These are phyloP conservation scores for Mus spicilegus DNA, from an alignment of 2,113 vertebrate species.

Conservation along the genomic window DNA sequence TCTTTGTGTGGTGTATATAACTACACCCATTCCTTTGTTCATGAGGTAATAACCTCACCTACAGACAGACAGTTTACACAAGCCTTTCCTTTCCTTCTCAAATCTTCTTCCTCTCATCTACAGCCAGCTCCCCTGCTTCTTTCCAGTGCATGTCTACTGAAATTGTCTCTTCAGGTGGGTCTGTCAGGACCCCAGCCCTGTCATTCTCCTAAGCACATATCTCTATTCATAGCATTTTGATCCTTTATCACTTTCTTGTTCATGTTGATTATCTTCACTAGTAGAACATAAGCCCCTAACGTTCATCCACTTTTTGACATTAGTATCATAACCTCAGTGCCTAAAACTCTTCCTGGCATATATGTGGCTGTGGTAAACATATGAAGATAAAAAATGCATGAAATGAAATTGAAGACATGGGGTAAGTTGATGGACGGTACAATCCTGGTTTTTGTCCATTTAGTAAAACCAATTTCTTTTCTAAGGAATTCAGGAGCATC, in stretches of 20 bases:
- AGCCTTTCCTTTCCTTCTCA: neutral
- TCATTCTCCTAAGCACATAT: neutral
- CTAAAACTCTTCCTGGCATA: neutral
- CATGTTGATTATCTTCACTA: neutral
- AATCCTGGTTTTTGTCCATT: neutral
- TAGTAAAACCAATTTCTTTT: neutral
- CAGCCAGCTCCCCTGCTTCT: neutral
- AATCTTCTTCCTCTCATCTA: neutral
- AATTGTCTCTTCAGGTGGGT: neutral
- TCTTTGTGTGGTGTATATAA: neutral
- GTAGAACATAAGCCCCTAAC: neutral
- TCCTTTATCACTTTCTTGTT: neutral
- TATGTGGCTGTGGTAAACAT: neutral
- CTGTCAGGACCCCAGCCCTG: neutral
- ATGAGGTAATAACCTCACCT: neutral
- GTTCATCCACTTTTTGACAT: neutral
- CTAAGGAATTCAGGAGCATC: neutral
- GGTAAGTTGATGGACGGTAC: neutral
- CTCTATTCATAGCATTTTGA: neutral
- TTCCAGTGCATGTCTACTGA: neutral
- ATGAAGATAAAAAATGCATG: neutral
- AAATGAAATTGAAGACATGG: neutral
- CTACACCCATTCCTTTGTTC: neutral
- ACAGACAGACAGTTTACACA: neutral
- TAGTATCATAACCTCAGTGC: accelerated